Conservation (phyloP, 2,113 vertebrate species). For the Archilochus colubris region DNA sequence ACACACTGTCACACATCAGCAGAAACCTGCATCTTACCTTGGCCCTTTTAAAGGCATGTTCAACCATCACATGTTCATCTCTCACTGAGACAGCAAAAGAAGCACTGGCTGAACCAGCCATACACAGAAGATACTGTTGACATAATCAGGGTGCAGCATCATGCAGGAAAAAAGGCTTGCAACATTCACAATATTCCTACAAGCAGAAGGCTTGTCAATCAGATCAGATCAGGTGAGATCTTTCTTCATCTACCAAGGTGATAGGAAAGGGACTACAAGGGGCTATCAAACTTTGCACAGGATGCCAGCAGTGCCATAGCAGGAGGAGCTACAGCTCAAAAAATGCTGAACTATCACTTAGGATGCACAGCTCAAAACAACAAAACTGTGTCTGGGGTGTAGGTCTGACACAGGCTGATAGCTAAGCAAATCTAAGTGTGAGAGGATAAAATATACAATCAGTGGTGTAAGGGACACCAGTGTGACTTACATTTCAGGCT, state of each 20-base stretch:
- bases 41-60: neutral
- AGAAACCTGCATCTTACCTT: neutral
- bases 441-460: neutral
- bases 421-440: neutral
- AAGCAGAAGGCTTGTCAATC: neutral
- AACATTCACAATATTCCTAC: neutral
- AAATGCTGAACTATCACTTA: neutral
- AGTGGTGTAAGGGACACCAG: neutral
- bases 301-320: neutral
- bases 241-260: neutral
- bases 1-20: rapidly evolving
- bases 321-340: neutral
- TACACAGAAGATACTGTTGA: neutral
- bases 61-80: neutral
- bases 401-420: neutral
- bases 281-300: neutral
- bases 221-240: neutral
- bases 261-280: neutral
- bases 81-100: neutral
- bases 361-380: neutral
- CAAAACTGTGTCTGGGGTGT: neutral
- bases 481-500: neutral
- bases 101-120: neutral
- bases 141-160: neutral
- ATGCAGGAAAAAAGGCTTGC: neutral